These are phyloP conservation scores for Homarus americanus DNA, from an alignment of 1,140 invertebrate species.

Conservation along the genomic window DNA sequence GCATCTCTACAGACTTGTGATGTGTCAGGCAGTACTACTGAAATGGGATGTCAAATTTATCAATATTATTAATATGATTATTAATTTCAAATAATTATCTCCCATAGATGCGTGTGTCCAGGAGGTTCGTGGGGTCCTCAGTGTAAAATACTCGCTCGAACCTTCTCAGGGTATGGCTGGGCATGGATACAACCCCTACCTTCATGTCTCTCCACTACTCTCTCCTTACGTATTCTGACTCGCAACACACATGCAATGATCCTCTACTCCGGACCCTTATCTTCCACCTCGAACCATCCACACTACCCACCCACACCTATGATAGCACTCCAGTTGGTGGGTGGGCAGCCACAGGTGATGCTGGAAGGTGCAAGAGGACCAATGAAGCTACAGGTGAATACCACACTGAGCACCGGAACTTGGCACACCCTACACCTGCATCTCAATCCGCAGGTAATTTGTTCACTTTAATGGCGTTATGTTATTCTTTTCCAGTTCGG, in stretches of 20 bases:
- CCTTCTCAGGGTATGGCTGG: constrained; percentile 94
- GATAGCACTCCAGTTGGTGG: constrained; percentile 38
- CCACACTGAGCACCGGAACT: constrained; percentile 23
- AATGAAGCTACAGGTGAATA: constrained; percentile 38
- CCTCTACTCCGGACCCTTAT: constrained; percentile 97
- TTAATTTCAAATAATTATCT: not conserved
- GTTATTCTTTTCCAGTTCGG: too few relatives aligned
- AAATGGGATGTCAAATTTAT: too few relatives aligned
- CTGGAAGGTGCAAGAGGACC: constrained; percentile 47
- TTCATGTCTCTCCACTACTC: constrained; percentile 96
- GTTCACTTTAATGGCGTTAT: not conserved
- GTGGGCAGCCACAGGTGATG: constrained; percentile 35
- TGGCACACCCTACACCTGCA: constrained; percentile 59
- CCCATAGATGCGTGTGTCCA: constrained; percentile 89
- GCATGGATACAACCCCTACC: constrained; percentile 97
- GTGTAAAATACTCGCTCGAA: constrained; percentile 96
- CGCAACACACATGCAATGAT: constrained; percentile 91
- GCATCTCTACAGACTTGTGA: too few relatives aligned
- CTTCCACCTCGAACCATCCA: constrained; percentile 1
- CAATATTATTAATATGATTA: too few relatives aligned
- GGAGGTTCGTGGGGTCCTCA: constrained; percentile 94
- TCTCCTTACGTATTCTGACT: constrained; percentile 97
- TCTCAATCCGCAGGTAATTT: constrained; percentile 35
- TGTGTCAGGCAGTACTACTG: too few relatives aligned
- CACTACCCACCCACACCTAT: constrained; percentile 25